These are phyloP conservation scores for Gortyna flavago DNA, from an alignment of 2,888 invertebrate genomes.

Conservation along the genomic window DNA sequence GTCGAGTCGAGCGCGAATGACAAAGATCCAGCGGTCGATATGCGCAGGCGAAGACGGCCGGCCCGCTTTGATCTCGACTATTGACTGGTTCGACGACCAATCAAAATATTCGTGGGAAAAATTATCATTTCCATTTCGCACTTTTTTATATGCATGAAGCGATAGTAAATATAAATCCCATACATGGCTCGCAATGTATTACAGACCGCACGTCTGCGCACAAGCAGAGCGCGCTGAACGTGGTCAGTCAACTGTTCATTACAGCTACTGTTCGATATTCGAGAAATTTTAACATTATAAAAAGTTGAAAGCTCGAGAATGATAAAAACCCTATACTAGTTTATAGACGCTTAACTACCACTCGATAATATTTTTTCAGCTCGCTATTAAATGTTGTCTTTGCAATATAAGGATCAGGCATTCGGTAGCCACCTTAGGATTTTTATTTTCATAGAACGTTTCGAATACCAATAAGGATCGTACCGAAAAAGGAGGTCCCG, in stretches of 20 bases:
- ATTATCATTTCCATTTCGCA: constrained; percentile 59
- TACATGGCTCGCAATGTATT: constrained; percentile 49
- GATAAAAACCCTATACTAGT: constrained; percentile 79
- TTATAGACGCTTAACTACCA: constrained; percentile 75
- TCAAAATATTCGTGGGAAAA: constrained; percentile 82
- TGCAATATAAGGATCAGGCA: constrained; percentile 86
- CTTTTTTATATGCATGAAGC: constrained; percentile 43
- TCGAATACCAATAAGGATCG: constrained; percentile 79
- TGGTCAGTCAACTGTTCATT: constrained; percentile 58
- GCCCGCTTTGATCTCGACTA: constrained; percentile 83
- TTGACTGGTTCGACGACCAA: constrained; percentile 85
- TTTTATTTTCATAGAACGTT: constrained; percentile 84
- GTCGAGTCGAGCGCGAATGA: constrained; percentile 84
- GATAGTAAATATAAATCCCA: constrained; percentile 49
- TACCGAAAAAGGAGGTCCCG: constrained; percentile 84
- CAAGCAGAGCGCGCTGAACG: constrained; percentile 39
- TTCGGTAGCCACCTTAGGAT: constrained; percentile 83
- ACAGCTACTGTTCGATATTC: constrained; percentile 65
- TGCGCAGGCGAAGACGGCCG: constrained; percentile 76
- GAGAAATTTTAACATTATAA: constrained; percentile 69
- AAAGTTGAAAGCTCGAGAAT: constrained; percentile 69
- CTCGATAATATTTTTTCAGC: constrained; percentile 78
- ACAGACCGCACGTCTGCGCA: constrained; percentile 47
- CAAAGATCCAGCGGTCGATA: constrained; percentile 87
- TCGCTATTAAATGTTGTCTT: constrained; percentile 83